phyloP scores from a whole-genome alignment of 2,113 vertebrate species.

The Pluvianellus socialis region DNA sequence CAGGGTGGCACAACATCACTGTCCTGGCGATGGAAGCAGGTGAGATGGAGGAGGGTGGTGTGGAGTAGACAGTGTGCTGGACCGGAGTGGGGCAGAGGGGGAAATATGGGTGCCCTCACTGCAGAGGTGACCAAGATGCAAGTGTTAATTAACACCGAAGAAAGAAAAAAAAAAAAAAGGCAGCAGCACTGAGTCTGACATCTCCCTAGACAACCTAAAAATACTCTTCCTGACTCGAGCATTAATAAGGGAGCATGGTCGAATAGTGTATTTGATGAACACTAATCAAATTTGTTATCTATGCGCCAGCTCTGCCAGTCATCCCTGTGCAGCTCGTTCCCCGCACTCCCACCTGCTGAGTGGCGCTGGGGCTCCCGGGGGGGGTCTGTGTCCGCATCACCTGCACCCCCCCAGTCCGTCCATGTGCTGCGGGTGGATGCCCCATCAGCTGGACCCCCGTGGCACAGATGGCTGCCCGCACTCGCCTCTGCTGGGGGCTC shows the following conservation, averaged over 20 bases:
- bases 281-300: constrained; percentile 42
- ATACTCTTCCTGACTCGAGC: constrained; percentile 30
- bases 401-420: rapidly evolving
- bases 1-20: constrained; percentile 98
- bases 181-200: background rate
- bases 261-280: constrained; percentile 52
- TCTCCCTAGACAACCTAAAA: constrained; percentile 59
- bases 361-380: background rate
- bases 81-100: background rate
- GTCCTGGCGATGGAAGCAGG: constrained; percentile 93
- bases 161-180: background rate
- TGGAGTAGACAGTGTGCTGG: background rate
- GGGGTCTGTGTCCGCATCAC: background rate
- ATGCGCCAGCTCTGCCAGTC: background rate
- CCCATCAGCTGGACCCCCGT: background rate
- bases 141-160: background rate
- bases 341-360: background rate
- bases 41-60: constrained; percentile 40
- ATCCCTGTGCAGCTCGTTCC: background rate
- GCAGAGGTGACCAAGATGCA: background rate
- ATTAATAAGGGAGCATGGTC: constrained; percentile 20
- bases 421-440: background rate
- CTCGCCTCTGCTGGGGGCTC: background rate
- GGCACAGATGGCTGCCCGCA: background rate
- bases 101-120: background rate